These are phyloP conservation scores for Sciurus niger DNA, from an alignment of 2,113 vertebrate species.

Conservation along the genomic window DNA sequence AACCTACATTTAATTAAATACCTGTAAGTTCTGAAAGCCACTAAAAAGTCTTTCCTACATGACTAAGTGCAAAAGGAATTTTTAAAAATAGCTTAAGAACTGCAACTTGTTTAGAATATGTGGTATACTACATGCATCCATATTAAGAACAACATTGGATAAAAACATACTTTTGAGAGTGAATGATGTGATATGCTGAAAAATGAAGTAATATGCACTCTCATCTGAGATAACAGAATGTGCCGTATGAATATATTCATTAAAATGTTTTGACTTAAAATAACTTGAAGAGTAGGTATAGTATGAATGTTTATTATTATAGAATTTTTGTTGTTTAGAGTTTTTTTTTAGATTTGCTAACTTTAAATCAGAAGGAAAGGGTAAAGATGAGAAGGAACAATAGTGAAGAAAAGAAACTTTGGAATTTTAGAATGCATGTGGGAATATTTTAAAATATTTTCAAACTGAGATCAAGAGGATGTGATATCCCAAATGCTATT, in stretches of 20 bases:
- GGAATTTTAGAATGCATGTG: not conserved
- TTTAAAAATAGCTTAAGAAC: not conserved
- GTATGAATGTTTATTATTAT: not conserved
- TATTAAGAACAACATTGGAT: conserved; percentile 27
- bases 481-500: conserved; percentile 42
- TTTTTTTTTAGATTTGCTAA: not conserved
- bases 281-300: not conserved
- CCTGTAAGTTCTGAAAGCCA: conserved; percentile 44
- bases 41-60: conserved; percentile 48
- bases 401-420: not conserved
- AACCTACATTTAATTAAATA: conserved; percentile 85
- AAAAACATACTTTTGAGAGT: conserved; percentile 35
- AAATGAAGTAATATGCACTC: not conserved
- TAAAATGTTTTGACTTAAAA: conserved; percentile 17
- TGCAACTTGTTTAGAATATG: not conserved
- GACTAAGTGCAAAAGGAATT: not conserved
- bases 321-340: not conserved
- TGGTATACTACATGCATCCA: not conserved
- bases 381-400: not conserved
- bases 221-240: not conserved
- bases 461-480: not conserved
- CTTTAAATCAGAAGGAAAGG: not conserved
- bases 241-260: not conserved
- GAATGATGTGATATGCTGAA: not conserved
- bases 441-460: conserved; percentile 43